These are phyloP conservation scores for Troides helena DNA, from an alignment of 2,888 invertebrate genomes.

Conservation along the genomic window DNA sequence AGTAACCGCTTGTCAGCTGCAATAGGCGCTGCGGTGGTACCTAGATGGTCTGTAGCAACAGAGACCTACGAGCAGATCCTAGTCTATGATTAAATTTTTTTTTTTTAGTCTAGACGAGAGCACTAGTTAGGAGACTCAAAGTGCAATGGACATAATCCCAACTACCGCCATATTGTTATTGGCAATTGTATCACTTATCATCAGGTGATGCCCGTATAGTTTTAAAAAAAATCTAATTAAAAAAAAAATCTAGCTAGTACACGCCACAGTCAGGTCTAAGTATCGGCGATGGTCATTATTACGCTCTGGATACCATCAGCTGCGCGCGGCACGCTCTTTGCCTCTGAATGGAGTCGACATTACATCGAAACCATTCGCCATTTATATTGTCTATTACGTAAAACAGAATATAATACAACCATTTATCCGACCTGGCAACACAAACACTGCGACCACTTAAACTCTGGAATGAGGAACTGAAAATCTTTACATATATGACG, in stretches of 20 bases:
- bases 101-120: too few relatives aligned
- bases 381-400: constrained; percentile 12
- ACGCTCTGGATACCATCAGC: constrained; percentile 59
- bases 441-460: background rate
- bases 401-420: background rate
- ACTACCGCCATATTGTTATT: too few relatives aligned
- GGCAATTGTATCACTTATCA: too few relatives aligned
- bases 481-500: background rate
- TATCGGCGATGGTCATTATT: constrained; percentile 49
- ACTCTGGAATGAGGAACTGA: background rate
- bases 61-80: too few relatives aligned
- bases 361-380: constrained; percentile 33
- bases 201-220: too few relatives aligned
- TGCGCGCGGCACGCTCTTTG: constrained; percentile 56
- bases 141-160: too few relatives aligned
- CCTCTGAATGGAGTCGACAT: constrained; percentile 47
- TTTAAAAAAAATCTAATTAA: too few relatives aligned
- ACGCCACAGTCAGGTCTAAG: background rate
- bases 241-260: background rate
- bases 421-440: background rate
- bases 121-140: too few relatives aligned
- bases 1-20: too few relatives aligned
- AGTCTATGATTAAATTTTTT: too few relatives aligned
- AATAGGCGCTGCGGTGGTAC: too few relatives aligned
- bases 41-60: too few relatives aligned